Evolutionary conservation across 2,888 invertebrate species (phyloP), one percentile per base, ranked within the genome.

Genomic region (Philaethria dido): DNA sequence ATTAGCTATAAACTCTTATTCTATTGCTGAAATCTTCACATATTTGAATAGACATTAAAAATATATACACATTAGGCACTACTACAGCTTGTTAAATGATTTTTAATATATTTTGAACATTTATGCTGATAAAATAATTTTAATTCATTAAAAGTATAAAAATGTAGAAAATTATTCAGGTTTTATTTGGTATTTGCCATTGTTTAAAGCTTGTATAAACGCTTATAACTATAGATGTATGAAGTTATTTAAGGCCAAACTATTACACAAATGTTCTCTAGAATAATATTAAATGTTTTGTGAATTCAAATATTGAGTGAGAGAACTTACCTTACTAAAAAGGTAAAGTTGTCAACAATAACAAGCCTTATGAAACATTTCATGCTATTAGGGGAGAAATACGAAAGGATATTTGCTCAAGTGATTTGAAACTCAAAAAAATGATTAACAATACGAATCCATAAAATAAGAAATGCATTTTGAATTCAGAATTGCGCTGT

Each of bases 111-210:
- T 29, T 16, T 29, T 52, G 50, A 50, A 50, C 5, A 3, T 52
- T 52, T 52, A 50, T n/a, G 22, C 8, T 25, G 25, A 50, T 50
- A 50, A 22, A 48, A 29, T 50, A 16, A 52, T 11, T 52, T 33
- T 52, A 18, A 29, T 52, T 52, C 29, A 29, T 33, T 52, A 52
- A 29, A 29, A 25, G 25, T 50, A 50, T 50, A 50, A 50, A 52
- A 52, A 29, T 52, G 52, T 52, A 52, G 29, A 52, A 29, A 52
- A 29, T 52, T 29, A 52, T 52, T 52, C 29, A 16, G 52, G 16
- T 52, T 52, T 52, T 52, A 52, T 52, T 52, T 52, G 52, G 52
- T 52, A 52, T 52, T 52, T 16, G 52, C 52, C 52, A 1, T 33
- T 29, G 29, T 52, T 52, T 52, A 52, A 52, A 52, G 52, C 52